Evolutionary conservation across 2,113 vertebrate species (phyloP).

Genomic region (Malurus melanocephalus): DNA sequence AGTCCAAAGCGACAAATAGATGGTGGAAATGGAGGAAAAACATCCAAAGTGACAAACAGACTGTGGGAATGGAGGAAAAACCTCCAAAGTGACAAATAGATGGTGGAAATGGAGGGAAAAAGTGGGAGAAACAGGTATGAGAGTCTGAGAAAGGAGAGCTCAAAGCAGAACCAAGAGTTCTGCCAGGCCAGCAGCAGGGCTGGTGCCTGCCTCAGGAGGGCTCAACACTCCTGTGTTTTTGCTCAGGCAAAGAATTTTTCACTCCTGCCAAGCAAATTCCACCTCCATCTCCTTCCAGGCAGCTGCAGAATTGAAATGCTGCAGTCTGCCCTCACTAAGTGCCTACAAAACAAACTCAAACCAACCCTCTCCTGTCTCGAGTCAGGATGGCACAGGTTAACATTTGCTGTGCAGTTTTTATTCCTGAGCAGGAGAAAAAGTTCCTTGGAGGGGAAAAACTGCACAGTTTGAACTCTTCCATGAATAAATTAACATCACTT

Average conservation of each 20-base stretch:
- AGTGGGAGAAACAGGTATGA: neutral
- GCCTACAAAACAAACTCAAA: neutral
- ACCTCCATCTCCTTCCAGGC: neutral
- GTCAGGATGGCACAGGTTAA: neutral
- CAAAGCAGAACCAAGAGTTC: neutral
- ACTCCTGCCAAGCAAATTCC: neutral
- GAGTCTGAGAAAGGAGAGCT: neutral
- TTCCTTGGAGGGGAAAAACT: neutral
- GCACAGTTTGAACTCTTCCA: neutral
- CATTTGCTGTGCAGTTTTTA: neutral
- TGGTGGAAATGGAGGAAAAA: neutral
- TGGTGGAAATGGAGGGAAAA: neutral
- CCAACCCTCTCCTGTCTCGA: neutral
- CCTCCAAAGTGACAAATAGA: no score
- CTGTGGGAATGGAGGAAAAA: no score
- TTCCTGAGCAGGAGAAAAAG: neutral
- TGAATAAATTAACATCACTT: slow-evolving; percentile 1
- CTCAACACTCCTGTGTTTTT: neutral
- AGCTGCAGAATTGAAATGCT: neutral
- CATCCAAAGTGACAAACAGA: no score
- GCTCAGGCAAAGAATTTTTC: neutral
- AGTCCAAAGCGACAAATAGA: neutral
- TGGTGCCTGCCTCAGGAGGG: neutral
- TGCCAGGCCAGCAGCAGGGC: neutral
- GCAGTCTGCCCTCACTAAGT: neutral